phyloP scores from a whole-genome alignment of 2,113 vertebrate genomes.

The Lycaon pictus region DNA sequence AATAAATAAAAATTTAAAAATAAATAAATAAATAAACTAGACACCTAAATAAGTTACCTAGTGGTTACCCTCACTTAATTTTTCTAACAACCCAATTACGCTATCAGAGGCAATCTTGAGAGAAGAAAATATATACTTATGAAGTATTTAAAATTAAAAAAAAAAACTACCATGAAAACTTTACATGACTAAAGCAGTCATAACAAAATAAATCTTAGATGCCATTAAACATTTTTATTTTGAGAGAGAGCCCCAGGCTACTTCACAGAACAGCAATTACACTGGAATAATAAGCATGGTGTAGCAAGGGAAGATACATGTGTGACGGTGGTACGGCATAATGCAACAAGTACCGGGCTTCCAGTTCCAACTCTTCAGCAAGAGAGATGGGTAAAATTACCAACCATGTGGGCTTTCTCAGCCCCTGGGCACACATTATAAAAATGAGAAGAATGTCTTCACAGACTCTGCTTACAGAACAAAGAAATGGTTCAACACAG shows the following conservation, averaged over 20 bases:
- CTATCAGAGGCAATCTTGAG: background rate
- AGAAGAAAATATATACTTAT: constrained; percentile 55
- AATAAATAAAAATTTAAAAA: too few relatives aligned
- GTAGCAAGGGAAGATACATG: background rate
- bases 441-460: constrained; percentile 32
- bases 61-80: constrained; percentile 34
- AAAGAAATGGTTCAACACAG: background rate
- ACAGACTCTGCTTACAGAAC: background rate
- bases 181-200: constrained; percentile 26
- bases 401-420: background rate
- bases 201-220: constrained; percentile 39
- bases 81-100: constrained; percentile 23
- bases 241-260: background rate
- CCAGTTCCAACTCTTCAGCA: background rate
- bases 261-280: background rate
- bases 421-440: background rate
- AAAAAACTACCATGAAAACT: constrained; percentile 9
- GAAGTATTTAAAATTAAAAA: constrained; percentile 28
- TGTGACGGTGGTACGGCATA: accelerated
- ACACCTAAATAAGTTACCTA: constrained; percentile 28
- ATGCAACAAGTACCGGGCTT: background rate
- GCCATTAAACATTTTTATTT: constrained; percentile 51
- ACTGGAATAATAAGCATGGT: background rate
- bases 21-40: background rate
- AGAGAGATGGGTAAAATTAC: background rate